Base-by-base conservation (phyloP, 23 tunicate species). In the Oikopleura dioica region DNA sequence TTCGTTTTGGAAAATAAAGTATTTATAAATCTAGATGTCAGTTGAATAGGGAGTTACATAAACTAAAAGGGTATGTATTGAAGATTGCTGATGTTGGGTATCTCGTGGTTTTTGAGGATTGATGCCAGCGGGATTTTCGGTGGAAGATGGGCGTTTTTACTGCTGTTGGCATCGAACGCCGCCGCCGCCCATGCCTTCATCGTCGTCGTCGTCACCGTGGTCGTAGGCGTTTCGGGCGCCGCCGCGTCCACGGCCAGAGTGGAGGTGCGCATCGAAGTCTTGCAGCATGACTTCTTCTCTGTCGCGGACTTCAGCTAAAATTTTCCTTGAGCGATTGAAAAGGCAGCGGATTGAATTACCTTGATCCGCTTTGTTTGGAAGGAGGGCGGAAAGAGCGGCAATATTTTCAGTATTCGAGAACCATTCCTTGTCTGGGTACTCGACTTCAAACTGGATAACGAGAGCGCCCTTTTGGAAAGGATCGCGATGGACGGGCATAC, bases 391-490 rank as follows among this genome's bases (percentile, higher is more conserved):
- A 2, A 63, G 2, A 2, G 30, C 33, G 4, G 33, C 29, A 24
- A 63, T 31, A 63, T 63, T 63, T 2, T 5, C 72, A 63, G 30
- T 12, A 34, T 76, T 82, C 9, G 95, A 16, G 35, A 77, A 78
- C 95, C 98, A 92, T 75, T 80, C 68, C 50, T 80, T 81, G 31
- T 69, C 69, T 5, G 98, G 98, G 36, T 86, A 92, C 9, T 58
- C 67, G 59, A 92, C 84, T 28, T 55, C 67, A 44, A 92, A 92
- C 36, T 86, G 94, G 36, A 92, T 80, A 51, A 86, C 59, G 0
- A 92, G 81, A 36, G 82, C 82, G 0, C 98, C 98, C 50, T 92
- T 92, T 50, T 83, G 81, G 79, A 84, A 92, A 2, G 98, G 98
- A 69, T 92, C 85, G 2, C 87, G 82, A 58, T 86, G 79, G 0